Base-by-base conservation (phyloP, 2,888 invertebrate species). In the Agonopterix arenella region DNA sequence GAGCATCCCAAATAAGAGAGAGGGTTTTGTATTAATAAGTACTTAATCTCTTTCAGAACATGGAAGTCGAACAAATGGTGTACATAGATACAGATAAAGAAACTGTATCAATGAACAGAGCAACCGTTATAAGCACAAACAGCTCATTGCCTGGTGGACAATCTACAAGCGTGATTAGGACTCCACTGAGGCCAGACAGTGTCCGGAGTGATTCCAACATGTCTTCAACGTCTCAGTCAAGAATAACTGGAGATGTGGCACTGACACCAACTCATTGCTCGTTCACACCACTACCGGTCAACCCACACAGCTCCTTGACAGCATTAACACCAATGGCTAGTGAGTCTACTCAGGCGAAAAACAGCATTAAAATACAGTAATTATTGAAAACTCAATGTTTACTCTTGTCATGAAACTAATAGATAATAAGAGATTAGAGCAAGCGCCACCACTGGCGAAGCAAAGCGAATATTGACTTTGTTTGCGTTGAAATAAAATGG, bases 311-410 rank as follows among this genome's bases (percentile, higher is more conserved):
- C 60, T 79, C 85, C 48, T 90, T 92, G 79, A 73, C 82, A 37
- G 86, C 90, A 44, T 71, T 90, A 42, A 90, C 90, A 13, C 89
- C 90, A 8, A 80, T 88, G 69, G 78, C 89, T 1, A 83, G 90
- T 63, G 91, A 90, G 11, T 84, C 88, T 4, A 90, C 83, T 66
- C 91, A 92, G 72, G 91, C 91, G 2, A 90, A 89, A 57, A 91
- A 89, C 59, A 91, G 91, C 59, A 89, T 92, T 11, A 91, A 91
- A 76, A 69, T 92, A 52, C 92, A 92, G 92, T 92, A 73, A 84
- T 90, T 48, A 36, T 50, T 28, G 1, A 28, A 28, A 5, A 28
- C 28, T 28, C 1, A 28, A 1, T 28, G 18, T 3, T 4, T 18
- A 18, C 2, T 18, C 18, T 18, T 28, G 28, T 28, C 28, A 5